Percentiles rank a stretch among this genome's conserved stretches.
Evolutionary conservation across 2,888 invertebrate genomes (phyloP).

Genomic region (Ellobium chinense): DNA sequence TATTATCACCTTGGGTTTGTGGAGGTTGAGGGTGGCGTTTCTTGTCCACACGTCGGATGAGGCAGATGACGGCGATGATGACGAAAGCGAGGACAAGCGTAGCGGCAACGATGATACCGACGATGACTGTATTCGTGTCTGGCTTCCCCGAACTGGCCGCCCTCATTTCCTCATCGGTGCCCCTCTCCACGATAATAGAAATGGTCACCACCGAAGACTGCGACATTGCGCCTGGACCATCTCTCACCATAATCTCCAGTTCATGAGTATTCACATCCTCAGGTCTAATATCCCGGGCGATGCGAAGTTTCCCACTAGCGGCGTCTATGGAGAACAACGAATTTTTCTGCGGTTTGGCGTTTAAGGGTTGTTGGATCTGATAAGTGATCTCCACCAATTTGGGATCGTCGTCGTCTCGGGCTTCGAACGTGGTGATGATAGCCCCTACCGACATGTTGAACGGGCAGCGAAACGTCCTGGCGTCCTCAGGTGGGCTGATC

Average conservation of each 20-base stretch:
- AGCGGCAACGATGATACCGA: slow-evolving; percentile 63
- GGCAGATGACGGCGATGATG: slow-evolving; percentile 65
- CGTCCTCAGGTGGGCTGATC: slow-evolving; percentile 63
- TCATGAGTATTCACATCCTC: slow-evolving; percentile 60
- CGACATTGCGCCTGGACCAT: slow-evolving; percentile 48
- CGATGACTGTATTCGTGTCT: slow-evolving; percentile 58
- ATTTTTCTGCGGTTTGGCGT: slow-evolving; percentile 83
- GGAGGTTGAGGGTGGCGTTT: slow-evolving; percentile 44
- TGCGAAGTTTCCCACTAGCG: slow-evolving; percentile 77
- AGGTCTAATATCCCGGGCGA: slow-evolving; percentile 61
- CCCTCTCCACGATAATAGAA: slow-evolving; percentile 28
- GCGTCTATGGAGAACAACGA: slow-evolving; percentile 78
- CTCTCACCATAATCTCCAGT: slow-evolving; percentile 64
- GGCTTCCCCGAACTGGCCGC: slow-evolving; percentile 8
- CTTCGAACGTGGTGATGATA: slow-evolving; percentile 84
- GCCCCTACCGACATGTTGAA: slow-evolving; percentile 65
- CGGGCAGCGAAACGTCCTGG: slow-evolving; percentile 67
- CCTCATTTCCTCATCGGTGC: slow-evolving; percentile 44
- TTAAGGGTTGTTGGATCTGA: slow-evolving; percentile 88
- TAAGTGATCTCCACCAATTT: slow-evolving; percentile 95
- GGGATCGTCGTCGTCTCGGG: slow-evolving; percentile 94
- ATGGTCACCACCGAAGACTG: slow-evolving; percentile 34
- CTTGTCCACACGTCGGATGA: slow-evolving; percentile 60
- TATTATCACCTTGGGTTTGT: slow-evolving; percentile 1
- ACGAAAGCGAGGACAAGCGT: slow-evolving; percentile 65